Evolutionary conservation across 2,797 vertebrate genomes (phyloP).

Genomic region (Phrynocephalus forsythii): DNA sequence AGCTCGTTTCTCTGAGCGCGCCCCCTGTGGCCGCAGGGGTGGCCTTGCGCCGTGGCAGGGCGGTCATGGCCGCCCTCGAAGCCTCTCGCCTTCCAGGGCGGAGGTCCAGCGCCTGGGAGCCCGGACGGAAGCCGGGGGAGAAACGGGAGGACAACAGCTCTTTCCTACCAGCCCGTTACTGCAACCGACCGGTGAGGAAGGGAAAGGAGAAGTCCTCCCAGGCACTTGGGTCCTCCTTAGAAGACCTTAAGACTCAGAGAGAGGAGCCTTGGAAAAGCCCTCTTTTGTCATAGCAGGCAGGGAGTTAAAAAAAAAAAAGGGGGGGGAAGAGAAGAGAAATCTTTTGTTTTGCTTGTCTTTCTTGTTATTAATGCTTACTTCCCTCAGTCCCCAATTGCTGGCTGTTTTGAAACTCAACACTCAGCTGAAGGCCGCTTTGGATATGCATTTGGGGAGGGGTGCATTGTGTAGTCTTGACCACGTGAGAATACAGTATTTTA

Average conservation of each 20-base stretch:
- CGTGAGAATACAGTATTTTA: not conserved
- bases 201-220: not conserved
- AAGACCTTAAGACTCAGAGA: not conserved
- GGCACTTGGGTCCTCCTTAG: too few species aligned
- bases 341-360: not conserved
- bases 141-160: not conserved
- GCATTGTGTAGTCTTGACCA: too few species aligned
- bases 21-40: conserved; percentile 7
- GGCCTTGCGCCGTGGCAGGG: not conserved
- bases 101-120: not conserved
- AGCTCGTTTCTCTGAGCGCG: not conserved
- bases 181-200: conserved; percentile 17
- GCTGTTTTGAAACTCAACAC: not conserved
- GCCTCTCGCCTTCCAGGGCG: not conserved
- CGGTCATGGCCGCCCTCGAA: not conserved
- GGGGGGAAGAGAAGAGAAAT: too few species aligned
- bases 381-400: too few species aligned
- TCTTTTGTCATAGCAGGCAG: not conserved
- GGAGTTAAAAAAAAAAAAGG: not conserved
- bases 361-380: not conserved
- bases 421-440: not conserved
- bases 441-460: not conserved
- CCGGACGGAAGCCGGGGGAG: not conserved
- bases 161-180: not conserved
- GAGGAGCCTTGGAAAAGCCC: not conserved